A percentile compares a stretch with the other conserved stretches of the same genome.
Conservation (phyloP, 1,140 invertebrate genomes). For the Neomicropteryx cornuta region DNA sequence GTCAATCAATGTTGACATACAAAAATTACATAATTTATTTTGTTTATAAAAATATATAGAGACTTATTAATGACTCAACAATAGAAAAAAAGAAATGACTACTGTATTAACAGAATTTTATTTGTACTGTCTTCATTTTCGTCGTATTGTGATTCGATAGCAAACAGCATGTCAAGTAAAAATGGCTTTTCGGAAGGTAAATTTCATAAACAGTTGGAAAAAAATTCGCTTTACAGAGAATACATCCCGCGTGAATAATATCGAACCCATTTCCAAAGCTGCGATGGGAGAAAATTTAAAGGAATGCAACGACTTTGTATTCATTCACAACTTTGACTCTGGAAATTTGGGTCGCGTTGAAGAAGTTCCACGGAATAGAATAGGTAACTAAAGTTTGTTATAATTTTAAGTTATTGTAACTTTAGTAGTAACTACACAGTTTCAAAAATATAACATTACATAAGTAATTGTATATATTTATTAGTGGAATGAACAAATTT, state of each 20-base stretch:
- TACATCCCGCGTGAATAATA: constrained; percentile 15
- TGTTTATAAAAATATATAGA: constrained; percentile 40
- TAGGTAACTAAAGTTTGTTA: constrained; percentile 23
- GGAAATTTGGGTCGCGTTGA: constrained; percentile 75
- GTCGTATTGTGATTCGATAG: no score
- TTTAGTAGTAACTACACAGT: no score
- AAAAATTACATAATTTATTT: constrained; percentile 43
- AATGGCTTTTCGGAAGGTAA: constrained; percentile 17
- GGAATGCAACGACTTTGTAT: constrained; percentile 53
- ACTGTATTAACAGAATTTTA: constrained; percentile 20
- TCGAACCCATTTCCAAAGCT: constrained; percentile 24
- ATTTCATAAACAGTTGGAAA: constrained; percentile 17
- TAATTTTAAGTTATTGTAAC: no score
- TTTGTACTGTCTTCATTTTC: no score
- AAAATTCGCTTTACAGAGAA: constrained; percentile 25
- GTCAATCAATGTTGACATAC: constrained; percentile 40
- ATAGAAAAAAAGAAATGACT: constrained; percentile 29
- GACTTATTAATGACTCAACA: constrained; percentile 31
- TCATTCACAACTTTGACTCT: constrained; percentile 78
- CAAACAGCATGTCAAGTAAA: constrained; percentile 29
- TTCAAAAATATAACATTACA: no score
- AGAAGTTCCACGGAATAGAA: constrained; percentile 36
- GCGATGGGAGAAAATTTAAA: constrained; percentile 35
- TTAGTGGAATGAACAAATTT: no score
- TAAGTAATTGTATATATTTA: no score